A percentile compares a stretch with the other conserved stretches of the same genome.
Conservation (phyloP, 2,888 invertebrate genomes). For the Fissipunctia ypsillon region DNA sequence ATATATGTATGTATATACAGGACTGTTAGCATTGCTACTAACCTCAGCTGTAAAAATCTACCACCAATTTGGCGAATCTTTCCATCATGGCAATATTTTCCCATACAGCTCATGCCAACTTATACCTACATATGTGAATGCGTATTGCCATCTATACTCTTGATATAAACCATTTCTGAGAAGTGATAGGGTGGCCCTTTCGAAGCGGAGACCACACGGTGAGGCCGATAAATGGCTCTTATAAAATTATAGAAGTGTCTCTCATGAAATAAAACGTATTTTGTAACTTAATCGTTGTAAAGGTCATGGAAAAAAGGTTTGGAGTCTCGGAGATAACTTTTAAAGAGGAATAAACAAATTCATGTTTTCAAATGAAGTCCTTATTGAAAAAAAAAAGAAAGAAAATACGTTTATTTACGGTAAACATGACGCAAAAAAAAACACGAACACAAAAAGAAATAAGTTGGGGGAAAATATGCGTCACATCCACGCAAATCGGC, state of each 20-base stretch:
- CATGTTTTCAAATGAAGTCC: slow-evolving; percentile 13
- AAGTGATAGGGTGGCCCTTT: slow-evolving; percentile 42
- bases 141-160: neutral
- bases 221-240: slow-evolving; percentile 45
- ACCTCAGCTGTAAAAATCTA: no score
- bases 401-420: no score
- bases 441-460: no score
- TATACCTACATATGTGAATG: no score
- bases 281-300: slow-evolving; percentile 56
- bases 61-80: no score
- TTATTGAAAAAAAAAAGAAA: neutral
- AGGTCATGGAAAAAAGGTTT: slow-evolving; percentile 43
- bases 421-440: no score
- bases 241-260: slow-evolving; percentile 56
- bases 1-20: no score
- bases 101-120: no score
- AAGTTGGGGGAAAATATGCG: no score
- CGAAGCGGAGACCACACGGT: slow-evolving; percentile 47
- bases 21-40: no score
- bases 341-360: slow-evolving; percentile 23
- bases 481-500: no score
- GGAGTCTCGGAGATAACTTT: slow-evolving; percentile 24
- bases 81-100: no score
- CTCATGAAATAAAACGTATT: slow-evolving; percentile 47
- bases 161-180: neutral